phyloP scores from a whole-genome alignment of 2,113 vertebrate species.

The Myrmecobius fasciatus region DNA sequence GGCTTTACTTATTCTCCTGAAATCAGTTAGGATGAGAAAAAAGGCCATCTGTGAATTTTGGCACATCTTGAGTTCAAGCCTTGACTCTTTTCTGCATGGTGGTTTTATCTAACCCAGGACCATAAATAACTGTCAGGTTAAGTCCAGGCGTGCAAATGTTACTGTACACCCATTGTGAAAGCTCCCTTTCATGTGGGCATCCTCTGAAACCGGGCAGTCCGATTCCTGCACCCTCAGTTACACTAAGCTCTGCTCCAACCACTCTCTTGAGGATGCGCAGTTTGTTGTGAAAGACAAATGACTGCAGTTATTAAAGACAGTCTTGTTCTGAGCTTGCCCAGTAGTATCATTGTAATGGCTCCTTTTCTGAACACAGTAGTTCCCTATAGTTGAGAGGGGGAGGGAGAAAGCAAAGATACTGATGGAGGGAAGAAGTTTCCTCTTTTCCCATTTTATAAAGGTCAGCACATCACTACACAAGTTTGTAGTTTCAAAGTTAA shows the following conservation, averaged over 20 bases:
- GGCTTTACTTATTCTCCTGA: slow-evolving; percentile 54
- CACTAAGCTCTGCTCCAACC: slow-evolving; percentile 67
- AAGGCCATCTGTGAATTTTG: slow-evolving; percentile 81
- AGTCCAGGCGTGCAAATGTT: slow-evolving; percentile 75
- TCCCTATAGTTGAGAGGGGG: not conserved
- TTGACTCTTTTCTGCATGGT: slow-evolving; percentile 59
- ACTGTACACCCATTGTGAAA: slow-evolving; percentile 79
- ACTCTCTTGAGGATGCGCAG: slow-evolving; percentile 65
- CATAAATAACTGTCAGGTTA: slow-evolving; percentile 84
- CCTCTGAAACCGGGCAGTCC: slow-evolving; percentile 71
- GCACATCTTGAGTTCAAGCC: slow-evolving; percentile 70
- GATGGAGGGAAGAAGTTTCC: not conserved
- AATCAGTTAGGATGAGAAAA: slow-evolving; percentile 65
- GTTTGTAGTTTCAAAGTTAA: not conserved
- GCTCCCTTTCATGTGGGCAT: slow-evolving; percentile 74
- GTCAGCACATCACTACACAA: not conserved
- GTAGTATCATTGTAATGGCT: slow-evolving; percentile 63
- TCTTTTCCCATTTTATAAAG: not conserved
- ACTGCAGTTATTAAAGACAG: slow-evolving; percentile 67
- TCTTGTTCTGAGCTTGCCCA: slow-evolving; percentile 60
- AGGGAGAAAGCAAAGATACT: not conserved
- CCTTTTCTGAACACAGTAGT: slow-evolving; percentile 43
- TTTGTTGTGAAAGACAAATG: slow-evolving; percentile 81
- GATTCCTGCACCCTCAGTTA: slow-evolving; percentile 66
- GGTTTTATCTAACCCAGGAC: slow-evolving; percentile 41